Conservation (phyloP, 2,888 invertebrate genomes). For the Octodonta nipae region DNA sequence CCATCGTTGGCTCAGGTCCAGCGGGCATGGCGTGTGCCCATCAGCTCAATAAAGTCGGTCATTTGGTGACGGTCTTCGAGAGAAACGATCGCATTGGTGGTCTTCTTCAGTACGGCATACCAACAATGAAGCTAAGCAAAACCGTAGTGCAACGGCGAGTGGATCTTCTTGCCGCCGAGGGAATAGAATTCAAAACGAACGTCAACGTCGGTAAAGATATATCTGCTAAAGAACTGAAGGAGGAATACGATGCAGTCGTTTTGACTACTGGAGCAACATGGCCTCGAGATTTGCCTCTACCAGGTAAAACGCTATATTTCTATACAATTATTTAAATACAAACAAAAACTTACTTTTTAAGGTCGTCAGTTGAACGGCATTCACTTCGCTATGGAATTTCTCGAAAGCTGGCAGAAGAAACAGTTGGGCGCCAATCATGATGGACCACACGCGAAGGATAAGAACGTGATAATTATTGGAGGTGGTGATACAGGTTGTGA, state of each 20-base stretch:
- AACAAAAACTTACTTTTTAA: slow-evolving; percentile 12
- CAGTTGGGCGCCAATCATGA: slow-evolving; percentile 54
- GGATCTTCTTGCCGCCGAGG: slow-evolving; percentile 75
- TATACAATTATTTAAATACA: not conserved
- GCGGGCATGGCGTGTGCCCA: slow-evolving; percentile 92
- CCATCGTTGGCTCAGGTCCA: slow-evolving; percentile 83
- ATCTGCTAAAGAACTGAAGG: slow-evolving; percentile 54
- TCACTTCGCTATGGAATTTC: slow-evolving; percentile 94
- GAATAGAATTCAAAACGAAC: slow-evolving; percentile 70
- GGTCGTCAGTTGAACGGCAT: slow-evolving; percentile 76
- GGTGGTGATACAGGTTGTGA: slow-evolving; percentile 86
- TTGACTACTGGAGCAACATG: slow-evolving; percentile 90
- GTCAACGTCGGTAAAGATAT: slow-evolving; percentile 85
- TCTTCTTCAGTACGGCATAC: slow-evolving; percentile 92
- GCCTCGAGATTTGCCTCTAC: slow-evolving; percentile 80
- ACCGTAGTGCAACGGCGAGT: slow-evolving; percentile 82
- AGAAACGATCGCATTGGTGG: slow-evolving; percentile 93
- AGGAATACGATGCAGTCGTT: slow-evolving; percentile 69
- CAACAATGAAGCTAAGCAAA: slow-evolving; percentile 96
- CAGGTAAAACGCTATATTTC: slow-evolving; percentile 40
- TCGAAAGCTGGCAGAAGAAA: slow-evolving; percentile 92
- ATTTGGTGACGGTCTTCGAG: slow-evolving; percentile 91
- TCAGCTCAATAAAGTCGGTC: slow-evolving; percentile 93
- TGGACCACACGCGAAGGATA: slow-evolving; percentile 72
- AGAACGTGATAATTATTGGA: slow-evolving; percentile 84